Conservation (phyloP, 1,140 invertebrate genomes). For the Dysdera silvatica region DNA sequence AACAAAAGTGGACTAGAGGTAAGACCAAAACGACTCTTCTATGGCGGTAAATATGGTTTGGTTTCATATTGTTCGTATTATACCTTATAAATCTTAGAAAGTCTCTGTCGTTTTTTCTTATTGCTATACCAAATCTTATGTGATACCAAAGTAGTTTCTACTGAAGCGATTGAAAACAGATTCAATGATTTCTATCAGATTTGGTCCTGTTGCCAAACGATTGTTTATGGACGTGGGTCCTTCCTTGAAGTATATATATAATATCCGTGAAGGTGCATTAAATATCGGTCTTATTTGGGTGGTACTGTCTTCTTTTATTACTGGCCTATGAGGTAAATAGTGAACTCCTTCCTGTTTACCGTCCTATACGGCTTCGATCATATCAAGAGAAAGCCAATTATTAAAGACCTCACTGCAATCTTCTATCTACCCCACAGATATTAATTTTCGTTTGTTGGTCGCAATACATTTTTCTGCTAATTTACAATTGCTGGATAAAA, state of each 20-base stretch:
- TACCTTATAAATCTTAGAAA: background rate
- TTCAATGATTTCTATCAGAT: background rate
- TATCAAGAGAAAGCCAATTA: background rate
- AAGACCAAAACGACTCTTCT: background rate
- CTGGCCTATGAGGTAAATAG: conserved; percentile 4
- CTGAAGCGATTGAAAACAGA: background rate
- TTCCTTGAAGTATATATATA: too few relatives aligned
- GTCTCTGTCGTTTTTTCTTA: background rate
- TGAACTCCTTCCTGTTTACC: background rate
- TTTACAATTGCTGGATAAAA: background rate
- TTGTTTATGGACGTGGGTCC: background rate
- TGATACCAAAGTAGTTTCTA: background rate
- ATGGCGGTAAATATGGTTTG: background rate
- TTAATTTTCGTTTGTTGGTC: background rate
- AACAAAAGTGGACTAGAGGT: background rate
- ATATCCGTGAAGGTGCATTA: background rate
- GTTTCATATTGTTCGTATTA: background rate
- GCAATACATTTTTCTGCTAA: background rate
- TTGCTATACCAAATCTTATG: background rate
- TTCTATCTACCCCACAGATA: background rate
- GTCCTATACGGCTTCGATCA: background rate
- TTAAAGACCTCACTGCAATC: background rate
- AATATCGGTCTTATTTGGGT: background rate
- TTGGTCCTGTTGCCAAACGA: background rate
- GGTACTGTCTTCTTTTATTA: background rate